Percentiles rank a stretch among this genome's conserved stretches.
Evolutionary conservation across 2,797 vertebrate species (phyloP).

Genomic region (Pangasius macronema): DNA sequence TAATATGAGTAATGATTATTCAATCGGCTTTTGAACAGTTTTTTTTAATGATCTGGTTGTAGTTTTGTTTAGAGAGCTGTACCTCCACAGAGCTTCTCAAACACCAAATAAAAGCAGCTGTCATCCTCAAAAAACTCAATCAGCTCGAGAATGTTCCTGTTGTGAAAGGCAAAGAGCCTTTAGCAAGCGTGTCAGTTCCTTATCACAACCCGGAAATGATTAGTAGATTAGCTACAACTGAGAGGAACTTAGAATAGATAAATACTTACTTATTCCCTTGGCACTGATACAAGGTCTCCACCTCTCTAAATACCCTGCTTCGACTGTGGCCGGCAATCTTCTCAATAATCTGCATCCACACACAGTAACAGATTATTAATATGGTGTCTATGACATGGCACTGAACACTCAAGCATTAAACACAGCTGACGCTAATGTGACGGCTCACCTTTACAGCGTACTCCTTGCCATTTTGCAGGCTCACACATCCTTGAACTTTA

Average conservation of each 20-base stretch:
- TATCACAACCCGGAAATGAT: background rate
- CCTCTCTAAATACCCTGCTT: slow-evolving; percentile 91
- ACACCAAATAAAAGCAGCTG: slow-evolving; percentile 92
- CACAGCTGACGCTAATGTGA: background rate
- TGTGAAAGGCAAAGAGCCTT: slow-evolving; percentile 39
- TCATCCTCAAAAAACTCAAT: slow-evolving; percentile 97
- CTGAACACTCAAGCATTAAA: background rate
- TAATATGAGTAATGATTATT: background rate
- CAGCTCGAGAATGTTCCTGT: slow-evolving; percentile 95
- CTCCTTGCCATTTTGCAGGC: slow-evolving; percentile 88
- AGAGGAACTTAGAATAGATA: background rate
- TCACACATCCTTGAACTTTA: slow-evolving; percentile 93
- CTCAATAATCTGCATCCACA: slow-evolving; percentile 86
- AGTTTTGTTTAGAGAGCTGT: slow-evolving; percentile 51
- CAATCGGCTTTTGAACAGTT: background rate
- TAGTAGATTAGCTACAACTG: background rate
- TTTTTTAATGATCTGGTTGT: background rate
- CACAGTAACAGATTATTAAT: slow-evolving; percentile 7
- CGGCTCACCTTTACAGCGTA: slow-evolving; percentile 89
- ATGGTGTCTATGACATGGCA: background rate
- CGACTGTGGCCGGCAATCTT: slow-evolving; percentile 91
- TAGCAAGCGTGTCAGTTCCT: background rate
- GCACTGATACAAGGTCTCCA: slow-evolving; percentile 96
- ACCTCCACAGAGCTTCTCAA: slow-evolving; percentile 97
- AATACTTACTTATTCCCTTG: slow-evolving; percentile 90